A percentile compares a stretch with the other conserved stretches of the same genome.
Evolutionary conservation across 2,113 vertebrate species (phyloP).

Genomic region (Python bivittatus): DNA sequence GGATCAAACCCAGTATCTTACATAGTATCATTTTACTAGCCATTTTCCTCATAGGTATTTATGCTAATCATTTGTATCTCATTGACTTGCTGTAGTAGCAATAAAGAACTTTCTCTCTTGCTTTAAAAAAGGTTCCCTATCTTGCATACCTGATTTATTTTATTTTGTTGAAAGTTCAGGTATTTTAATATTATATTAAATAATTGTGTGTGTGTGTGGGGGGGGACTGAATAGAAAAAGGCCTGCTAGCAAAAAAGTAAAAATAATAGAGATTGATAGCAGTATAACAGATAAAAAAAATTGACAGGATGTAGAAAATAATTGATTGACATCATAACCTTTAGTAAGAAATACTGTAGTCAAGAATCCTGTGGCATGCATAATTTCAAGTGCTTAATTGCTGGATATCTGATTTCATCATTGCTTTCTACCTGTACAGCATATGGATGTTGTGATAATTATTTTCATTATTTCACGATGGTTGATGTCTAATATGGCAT

Average conservation of each 20-base stretch:
- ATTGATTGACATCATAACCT: not conserved
- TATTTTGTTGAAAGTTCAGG: not conserved
- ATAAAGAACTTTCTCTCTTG: not conserved
- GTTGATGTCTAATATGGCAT: constrained; percentile 15
- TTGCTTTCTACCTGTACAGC: constrained; percentile 43
- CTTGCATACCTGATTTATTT: not conserved
- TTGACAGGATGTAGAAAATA: not conserved
- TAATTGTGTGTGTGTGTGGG: too few relatives aligned
- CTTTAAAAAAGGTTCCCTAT: not conserved
- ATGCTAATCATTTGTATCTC: not conserved
- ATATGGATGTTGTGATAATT: constrained; percentile 34
- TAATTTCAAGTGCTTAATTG: constrained; percentile 51
- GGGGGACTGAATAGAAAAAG: not conserved
- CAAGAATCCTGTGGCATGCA: constrained; percentile 25
- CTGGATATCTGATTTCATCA: constrained; percentile 51
- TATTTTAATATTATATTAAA: not conserved
- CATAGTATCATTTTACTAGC: not conserved
- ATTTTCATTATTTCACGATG: constrained; percentile 52
- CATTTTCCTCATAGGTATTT: not conserved
- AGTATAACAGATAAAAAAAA: not conserved
- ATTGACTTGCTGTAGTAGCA: not conserved
- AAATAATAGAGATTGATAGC: not conserved
- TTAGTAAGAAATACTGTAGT: constrained; percentile 37
- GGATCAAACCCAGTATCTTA: not conserved
- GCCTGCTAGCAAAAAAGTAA: not conserved